Evolutionary conservation across 2,797 vertebrate genomes (phyloP).

Genomic region (Setipinna tenuifilis): DNA sequence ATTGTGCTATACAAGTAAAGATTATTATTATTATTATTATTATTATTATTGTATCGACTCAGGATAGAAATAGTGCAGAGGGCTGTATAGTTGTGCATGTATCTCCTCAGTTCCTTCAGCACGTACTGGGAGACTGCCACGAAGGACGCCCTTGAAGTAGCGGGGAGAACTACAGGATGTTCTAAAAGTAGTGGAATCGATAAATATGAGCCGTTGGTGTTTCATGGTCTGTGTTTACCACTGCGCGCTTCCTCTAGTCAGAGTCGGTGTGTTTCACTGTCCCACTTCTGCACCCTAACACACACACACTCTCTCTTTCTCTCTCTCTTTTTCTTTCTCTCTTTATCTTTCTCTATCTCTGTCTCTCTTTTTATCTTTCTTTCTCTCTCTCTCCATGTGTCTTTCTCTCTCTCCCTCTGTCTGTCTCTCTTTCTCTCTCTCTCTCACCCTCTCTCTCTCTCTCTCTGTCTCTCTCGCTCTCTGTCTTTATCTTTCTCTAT

Average conservation of each 20-base stretch:
- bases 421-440: too few species aligned
- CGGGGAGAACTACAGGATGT: not conserved
- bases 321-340: too few species aligned
- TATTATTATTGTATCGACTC: not conserved
- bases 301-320: too few species aligned
- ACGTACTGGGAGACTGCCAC: not conserved
- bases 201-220: not conserved
- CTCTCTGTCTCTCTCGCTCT: not conserved
- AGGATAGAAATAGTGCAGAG: not conserved
- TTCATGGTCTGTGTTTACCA: not conserved
- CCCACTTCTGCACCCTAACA: not conserved
- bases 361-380: too few species aligned
- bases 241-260: not conserved
- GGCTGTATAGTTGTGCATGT: not conserved
- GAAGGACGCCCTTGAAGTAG: not conserved
- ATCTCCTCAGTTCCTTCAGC: not conserved
- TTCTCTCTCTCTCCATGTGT: too few species aligned
- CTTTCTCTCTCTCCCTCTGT: too few species aligned
- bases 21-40: too few species aligned
- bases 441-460: not conserved
- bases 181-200: not conserved
- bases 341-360: too few species aligned
- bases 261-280: not conserved
- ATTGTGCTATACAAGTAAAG: too few species aligned
- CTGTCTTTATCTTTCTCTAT: too few species aligned